phyloP scores from a whole-genome alignment of 2,797 vertebrate genomes.

The Alca torda region DNA sequence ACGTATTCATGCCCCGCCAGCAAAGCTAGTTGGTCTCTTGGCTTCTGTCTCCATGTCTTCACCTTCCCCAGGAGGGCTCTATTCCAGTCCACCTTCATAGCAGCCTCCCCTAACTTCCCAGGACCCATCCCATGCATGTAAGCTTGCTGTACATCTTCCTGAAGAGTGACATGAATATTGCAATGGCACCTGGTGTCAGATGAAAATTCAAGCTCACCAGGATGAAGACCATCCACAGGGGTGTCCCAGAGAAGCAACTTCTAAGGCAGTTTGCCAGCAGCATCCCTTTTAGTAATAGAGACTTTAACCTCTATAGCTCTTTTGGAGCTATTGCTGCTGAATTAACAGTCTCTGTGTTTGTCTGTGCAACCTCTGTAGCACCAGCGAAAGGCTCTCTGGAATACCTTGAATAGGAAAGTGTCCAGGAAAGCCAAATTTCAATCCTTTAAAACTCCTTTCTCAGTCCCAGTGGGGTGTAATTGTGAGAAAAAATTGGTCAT shows the following conservation, averaged over 20 bases:
- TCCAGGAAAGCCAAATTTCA: constrained; percentile 14
- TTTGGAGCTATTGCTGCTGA: neutral
- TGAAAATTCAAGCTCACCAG: neutral
- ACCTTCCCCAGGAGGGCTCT: neutral
- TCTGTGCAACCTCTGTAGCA: neutral
- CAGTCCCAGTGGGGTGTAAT: neutral
- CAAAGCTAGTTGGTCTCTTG: neutral
- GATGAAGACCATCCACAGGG: neutral
- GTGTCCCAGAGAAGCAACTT: neutral
- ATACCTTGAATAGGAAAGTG: constrained; percentile 1
- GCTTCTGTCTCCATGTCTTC: neutral
- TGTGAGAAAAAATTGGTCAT: constrained; percentile 10
- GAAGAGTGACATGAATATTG: neutral
- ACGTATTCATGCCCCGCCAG: fast-evolving
- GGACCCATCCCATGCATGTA: neutral
- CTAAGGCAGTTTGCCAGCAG: neutral
- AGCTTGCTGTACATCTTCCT: neutral
- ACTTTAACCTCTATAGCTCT: neutral
- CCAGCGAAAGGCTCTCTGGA: constrained; percentile 1
- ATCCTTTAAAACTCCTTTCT: neutral
- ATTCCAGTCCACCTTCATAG: neutral
- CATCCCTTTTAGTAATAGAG: neutral
- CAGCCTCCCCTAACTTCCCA: neutral
- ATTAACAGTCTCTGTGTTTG: constrained; percentile 17
- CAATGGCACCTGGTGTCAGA: neutral